phyloP scores from a whole-genome alignment of 92 coral and sea anemone species.

The Ricordea florida region DNA sequence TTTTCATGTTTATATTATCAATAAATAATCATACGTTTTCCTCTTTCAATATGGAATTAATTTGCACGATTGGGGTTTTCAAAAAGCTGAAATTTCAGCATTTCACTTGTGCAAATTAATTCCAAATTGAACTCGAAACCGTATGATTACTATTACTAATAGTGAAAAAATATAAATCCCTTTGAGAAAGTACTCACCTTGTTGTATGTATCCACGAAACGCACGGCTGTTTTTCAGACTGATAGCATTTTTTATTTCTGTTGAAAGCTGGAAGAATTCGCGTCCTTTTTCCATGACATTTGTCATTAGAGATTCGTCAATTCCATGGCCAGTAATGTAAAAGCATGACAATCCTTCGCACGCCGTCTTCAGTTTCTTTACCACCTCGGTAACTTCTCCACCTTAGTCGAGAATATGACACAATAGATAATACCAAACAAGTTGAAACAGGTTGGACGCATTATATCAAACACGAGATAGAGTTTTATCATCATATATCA shows the following conservation, averaged over 20 bases:
- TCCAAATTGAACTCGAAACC: no score
- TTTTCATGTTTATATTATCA: no score
- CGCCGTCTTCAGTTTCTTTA: conserved; percentile 14
- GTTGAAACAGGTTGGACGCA: neutral
- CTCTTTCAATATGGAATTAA: no score
- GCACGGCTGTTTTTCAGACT: conserved; percentile 31
- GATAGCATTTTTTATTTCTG: conserved; percentile 6
- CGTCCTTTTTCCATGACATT: conserved; percentile 4
- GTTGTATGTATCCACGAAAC: conserved; percentile 45
- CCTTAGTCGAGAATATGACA: neutral
- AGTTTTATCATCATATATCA: no score
- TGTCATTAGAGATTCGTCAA: conserved; percentile 5
- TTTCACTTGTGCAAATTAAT: no score
- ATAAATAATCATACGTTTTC: no score
- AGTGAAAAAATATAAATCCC: no score
- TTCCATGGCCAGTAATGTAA: conserved; percentile 47
- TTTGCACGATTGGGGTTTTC: no score
- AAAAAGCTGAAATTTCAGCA: no score
- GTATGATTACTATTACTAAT: no score
- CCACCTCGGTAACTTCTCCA: neutral
- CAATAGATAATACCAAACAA: neutral
- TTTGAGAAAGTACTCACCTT: no score
- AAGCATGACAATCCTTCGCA: conserved; percentile 40
- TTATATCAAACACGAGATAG: neutral
- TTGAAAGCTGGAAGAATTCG: conserved; percentile 21